Base-by-base conservation (phyloP, 1,140 invertebrate genomes). In the Cydia pomonella region DNA sequence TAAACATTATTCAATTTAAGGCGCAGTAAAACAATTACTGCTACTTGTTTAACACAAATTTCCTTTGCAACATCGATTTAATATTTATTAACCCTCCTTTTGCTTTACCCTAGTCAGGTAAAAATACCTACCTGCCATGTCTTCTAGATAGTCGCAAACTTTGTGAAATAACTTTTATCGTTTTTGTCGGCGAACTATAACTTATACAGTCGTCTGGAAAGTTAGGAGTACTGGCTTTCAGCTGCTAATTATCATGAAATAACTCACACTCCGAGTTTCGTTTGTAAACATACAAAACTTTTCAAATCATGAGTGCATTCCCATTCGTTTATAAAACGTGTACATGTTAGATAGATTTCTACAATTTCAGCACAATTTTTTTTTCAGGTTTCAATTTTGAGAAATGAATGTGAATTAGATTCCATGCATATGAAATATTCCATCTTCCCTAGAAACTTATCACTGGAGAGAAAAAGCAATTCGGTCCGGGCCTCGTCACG, bases 401-500 rank as follows among this genome's bases (percentile, higher is more conserved):
- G 9, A 33, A 9, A 7, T 33, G 27, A 33, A 33, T 9, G 29
- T 9, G 29, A 33, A 38, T 38, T 38, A 38, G 7, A 38, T 38
- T 38, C 33, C 33, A 38, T 23, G 47, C n/a, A 50, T 16, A 59
- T 59, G 21, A 33, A 66, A 44, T 47, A 73, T 25, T 29, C 41
- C 18, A 44, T 47, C 41, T 50, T 41, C 23, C 3, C 63, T 7
- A 69, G 64, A 69, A 18, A 33, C 64, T 38, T 69, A 69, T 69
- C 29, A 69, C 29, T 33, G n/a, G 64, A 33, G n/a, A 75, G 69
- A 59, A 71, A 41, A 47, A 29, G 64, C 74, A 66, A 33, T 66
- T 66, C 64, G 7, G 33, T 38, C 7, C 16, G 25, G 72, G 50
- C 73, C 27, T 44, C 73, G 78, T 80, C 83, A 82, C 82, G 80